phyloP scores from a whole-genome alignment of 1,140 invertebrate genomes.

The Macrosteles quadrilineatus region DNA sequence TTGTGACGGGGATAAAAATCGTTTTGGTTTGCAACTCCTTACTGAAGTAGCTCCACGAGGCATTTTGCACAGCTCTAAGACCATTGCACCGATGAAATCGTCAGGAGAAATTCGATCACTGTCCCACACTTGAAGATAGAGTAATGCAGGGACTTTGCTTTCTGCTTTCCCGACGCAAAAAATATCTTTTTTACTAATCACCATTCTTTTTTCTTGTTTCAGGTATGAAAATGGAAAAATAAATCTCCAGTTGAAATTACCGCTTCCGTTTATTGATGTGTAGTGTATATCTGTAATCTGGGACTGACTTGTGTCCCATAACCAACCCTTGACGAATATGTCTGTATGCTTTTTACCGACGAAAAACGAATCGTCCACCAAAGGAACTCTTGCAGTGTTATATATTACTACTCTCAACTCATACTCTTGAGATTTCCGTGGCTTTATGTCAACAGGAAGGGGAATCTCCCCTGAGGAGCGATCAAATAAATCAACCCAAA shows the following conservation, averaged over 20 bases:
- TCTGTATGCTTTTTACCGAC: constrained; percentile 80
- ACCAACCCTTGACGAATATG: constrained; percentile 86
- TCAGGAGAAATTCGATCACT: constrained; percentile 75
- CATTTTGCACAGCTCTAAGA: constrained; percentile 7
- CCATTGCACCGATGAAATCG: constrained; percentile 71
- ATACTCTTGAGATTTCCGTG: constrained; percentile 70
- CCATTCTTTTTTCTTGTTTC: constrained; percentile 73
- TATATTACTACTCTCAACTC: constrained; percentile 83
- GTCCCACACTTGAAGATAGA: constrained; percentile 60
- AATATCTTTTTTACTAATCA: constrained; percentile 48
- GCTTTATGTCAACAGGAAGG: constrained; percentile 74
- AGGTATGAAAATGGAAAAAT: constrained; percentile 81
- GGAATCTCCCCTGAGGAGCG: constrained; percentile 60
- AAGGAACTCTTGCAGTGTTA: constrained; percentile 73
- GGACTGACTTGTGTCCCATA: constrained; percentile 64
- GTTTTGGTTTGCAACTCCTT: constrained; percentile 60
- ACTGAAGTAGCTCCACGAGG: constrained; percentile 55
- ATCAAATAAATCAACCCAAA: constrained; percentile 90
- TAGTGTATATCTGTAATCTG: constrained; percentile 85
- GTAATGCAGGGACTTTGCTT: constrained; percentile 54
- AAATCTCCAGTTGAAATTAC: constrained; percentile 91
- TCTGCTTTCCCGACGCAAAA: constrained; percentile 42
- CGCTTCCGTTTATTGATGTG: constrained; percentile 75
- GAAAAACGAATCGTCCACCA: constrained; percentile 76
- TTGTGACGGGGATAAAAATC: constrained; percentile 58